Percentiles rank a stretch among this genome's conserved stretches.
These are phyloP conservation scores for Salvelinus sp. DNA, from an alignment of 2,113 vertebrate species.

Conservation along the genomic window DNA sequence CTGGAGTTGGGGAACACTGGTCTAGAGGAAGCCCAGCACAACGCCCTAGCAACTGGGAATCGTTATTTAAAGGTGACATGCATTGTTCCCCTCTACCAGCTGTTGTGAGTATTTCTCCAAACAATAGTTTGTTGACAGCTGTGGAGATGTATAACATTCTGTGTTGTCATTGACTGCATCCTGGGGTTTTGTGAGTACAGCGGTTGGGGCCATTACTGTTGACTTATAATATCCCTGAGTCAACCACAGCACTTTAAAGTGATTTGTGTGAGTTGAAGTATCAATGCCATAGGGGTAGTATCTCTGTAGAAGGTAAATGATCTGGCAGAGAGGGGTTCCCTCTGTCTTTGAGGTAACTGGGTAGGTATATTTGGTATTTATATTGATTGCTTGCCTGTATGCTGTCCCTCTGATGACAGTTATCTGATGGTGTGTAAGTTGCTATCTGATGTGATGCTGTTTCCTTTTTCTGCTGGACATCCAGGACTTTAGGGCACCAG, in stretches of 20 bases:
- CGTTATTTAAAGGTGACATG: constrained; percentile 57
- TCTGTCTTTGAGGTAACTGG: background rate
- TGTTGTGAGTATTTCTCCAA: constrained; percentile 21
- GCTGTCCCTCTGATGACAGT: background rate
- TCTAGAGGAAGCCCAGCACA: background rate
- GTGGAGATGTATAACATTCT: background rate
- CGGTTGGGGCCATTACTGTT: constrained; percentile 8
- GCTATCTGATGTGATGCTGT: constrained; percentile 6
- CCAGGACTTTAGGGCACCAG: background rate
- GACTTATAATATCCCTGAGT: background rate
- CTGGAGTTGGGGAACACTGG: too few species aligned
- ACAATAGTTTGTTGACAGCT: constrained; percentile 6
- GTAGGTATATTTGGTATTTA: background rate
- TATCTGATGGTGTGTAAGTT: background rate
- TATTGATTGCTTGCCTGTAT: constrained; percentile 1
- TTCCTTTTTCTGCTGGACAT: constrained; percentile 1
- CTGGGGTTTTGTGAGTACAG: background rate
- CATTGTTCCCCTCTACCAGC: constrained; percentile 54
- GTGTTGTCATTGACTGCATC: constrained; percentile 31
- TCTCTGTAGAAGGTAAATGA: too few species aligned
- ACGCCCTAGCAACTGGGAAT: constrained; percentile 33
- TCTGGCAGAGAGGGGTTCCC: too few species aligned
- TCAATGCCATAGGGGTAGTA: too few species aligned
- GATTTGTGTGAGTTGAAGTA: too few species aligned
- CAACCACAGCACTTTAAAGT: too few species aligned